These are phyloP conservation scores for Cydia pomonella DNA, from an alignment of 1,140 invertebrate genomes.

Conservation along the genomic window DNA sequence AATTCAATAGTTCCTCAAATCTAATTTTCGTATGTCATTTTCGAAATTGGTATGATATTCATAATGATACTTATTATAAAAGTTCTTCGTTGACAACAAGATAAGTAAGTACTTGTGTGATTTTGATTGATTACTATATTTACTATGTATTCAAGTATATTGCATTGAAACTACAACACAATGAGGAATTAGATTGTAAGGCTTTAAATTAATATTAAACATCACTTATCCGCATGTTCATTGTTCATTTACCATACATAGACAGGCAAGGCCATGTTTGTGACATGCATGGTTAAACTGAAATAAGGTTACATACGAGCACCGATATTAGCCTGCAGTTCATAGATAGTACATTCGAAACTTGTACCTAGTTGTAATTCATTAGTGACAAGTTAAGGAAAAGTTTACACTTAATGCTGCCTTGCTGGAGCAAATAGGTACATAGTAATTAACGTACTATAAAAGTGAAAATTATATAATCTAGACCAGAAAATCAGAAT, in stretches of 20 bases:
- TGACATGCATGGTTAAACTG: background rate
- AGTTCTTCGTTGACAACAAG: too few species aligned
- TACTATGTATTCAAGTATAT: background rate
- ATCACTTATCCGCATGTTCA: background rate
- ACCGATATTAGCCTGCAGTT: background rate
- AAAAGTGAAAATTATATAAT: too few species aligned
- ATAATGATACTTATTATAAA: too few species aligned
- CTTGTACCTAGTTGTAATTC: background rate
- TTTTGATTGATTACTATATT: background rate
- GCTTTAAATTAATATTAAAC: conserved; percentile 5
- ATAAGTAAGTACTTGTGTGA: too few species aligned
- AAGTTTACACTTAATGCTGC: background rate
- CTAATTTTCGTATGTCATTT: too few species aligned
- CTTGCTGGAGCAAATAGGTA: background rate
- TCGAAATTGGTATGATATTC: too few species aligned
- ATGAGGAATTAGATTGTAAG: background rate
- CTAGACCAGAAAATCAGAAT: too few species aligned
- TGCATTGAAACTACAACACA: background rate
- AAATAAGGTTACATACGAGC: background rate
- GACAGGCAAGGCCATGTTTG: background rate
- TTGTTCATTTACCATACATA: conserved; percentile 15
- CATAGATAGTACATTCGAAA: background rate
- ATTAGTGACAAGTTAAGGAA: too few species aligned
- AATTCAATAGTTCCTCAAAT: too few species aligned
- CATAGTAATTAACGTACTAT: too few species aligned